Evolutionary conservation across 2,888 invertebrate species (phyloP).

Genomic region (Pyrrhia umbra): DNA sequence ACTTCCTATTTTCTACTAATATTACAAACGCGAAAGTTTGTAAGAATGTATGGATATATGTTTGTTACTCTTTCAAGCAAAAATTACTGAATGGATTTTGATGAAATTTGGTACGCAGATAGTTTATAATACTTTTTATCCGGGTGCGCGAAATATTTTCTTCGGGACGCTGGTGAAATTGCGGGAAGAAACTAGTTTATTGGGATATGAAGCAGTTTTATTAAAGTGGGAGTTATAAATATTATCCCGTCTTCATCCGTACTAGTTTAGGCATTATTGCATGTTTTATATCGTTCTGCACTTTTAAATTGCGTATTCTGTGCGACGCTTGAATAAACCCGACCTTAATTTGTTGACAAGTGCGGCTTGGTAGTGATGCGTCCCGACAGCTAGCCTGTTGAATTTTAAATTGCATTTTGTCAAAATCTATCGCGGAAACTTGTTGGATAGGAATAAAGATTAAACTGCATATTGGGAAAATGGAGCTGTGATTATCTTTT

Average conservation of each 20-base stretch:
- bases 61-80: no score
- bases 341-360: slow-evolving; percentile 18
- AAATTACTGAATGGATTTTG: no score
- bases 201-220: slow-evolving; percentile 6
- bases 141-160: no score
- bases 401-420: slow-evolving; percentile 22
- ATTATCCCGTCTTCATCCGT: background rate
- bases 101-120: no score
- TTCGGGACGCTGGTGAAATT: no score
- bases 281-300: background rate
- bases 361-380: slow-evolving; percentile 6
- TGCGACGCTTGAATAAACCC: background rate
- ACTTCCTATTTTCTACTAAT: no score
- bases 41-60: no score
- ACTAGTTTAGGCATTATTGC: background rate
- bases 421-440: background rate
- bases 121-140: no score
- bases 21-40: no score
- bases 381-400: slow-evolving; percentile 6
- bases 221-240: background rate
- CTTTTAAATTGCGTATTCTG: slow-evolving; percentile 7
- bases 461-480: background rate
- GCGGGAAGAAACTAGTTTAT: no score
- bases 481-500: no score
- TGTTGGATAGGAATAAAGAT: background rate